These are phyloP conservation scores for Actinia equina DNA, from an alignment of 64 coral and sea anemone species.

Conservation along the genomic window DNA sequence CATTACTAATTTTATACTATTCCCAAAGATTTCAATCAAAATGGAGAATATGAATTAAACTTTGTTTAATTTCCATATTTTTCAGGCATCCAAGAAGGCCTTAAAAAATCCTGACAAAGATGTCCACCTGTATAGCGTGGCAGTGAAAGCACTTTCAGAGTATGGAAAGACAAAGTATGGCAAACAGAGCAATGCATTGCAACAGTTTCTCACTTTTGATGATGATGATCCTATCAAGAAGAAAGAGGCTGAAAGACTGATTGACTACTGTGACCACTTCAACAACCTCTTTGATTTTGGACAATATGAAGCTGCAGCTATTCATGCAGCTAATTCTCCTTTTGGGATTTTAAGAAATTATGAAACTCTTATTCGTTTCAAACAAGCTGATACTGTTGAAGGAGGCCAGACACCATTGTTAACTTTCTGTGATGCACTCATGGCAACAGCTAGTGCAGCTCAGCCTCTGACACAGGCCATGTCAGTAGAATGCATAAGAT, in stretches of 20 bases:
- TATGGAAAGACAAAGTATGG: constrained; percentile 90
- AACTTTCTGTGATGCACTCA: constrained; percentile 88
- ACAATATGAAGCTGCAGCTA: constrained; percentile 80
- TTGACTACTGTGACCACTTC: constrained; percentile 96
- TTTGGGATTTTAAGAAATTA: constrained; percentile 85
- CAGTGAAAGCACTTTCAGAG: constrained; percentile 77
- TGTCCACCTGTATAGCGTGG: constrained; percentile 63
- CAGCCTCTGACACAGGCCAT: constrained; percentile 67
- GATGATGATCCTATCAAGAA: constrained; percentile 98
- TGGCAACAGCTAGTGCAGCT: constrained; percentile 69
- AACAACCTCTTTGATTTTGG: constrained; percentile 98
- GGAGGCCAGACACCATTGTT: constrained; percentile 73
- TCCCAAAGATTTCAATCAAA: too few relatives aligned
- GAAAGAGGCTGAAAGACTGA: constrained; percentile 91
- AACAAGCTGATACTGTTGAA: constrained; percentile 51
- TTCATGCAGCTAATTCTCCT: constrained; percentile 98
- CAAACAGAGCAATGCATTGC: constrained; percentile 64
- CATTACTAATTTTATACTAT: too few relatives aligned
- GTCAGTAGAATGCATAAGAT: constrained; percentile 88
- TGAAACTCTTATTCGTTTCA: constrained; percentile 93
- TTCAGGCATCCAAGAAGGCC: constrained; percentile 62
- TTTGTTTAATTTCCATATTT: background rate
- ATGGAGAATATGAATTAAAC: background rate
- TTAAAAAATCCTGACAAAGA: constrained; percentile 63
- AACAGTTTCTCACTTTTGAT: constrained; percentile 80